Evolutionary conservation across 2,888 invertebrate species (phyloP), one percentile per base, ranked within the genome.

Genomic region (Girardia tigrina): DNA sequence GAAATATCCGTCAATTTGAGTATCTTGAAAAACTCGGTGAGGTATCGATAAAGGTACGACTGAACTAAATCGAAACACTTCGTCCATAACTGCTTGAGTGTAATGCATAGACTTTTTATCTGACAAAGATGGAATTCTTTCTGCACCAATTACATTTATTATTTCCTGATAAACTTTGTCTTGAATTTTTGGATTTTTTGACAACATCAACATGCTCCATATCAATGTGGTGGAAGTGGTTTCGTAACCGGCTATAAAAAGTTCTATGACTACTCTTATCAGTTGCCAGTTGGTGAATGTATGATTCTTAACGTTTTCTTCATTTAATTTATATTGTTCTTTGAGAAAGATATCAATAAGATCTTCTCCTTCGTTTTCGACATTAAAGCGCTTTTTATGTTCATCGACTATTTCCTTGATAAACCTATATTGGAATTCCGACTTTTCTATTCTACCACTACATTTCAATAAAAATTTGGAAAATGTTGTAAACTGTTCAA

Each of bases 11-110:
- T 56, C 56, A 8, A 56, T n/a, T 56, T 56, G 20, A 1, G 77
- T 20, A 20, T 28, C 28, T 71, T 77, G 56, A 26, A 77, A 42
- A 4, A 36, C 56, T 29, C 28, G 8, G 28, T 71, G 76, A n/a
- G 28, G 23, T 6, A 77, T 56, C 27, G 75, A 69, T 20, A 77
- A 75, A 20, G 82, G 82, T n/a, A 82, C 79, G 71, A 83, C 81
- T 71, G 81, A 82, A 74, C 80, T 82, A 14, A 81, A 77, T 27
- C 83, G 79, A 77, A 83, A 81, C 28, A 82, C 80, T 76, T 82
- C 82, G 77, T 79, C 56, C 73, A 80, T 75, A n/a, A 78, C 75
- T 0, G 79, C 78, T 28, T 77, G 74, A 12, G 78, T 75, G 71
- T 76, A 78, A 1, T 77, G 79, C 20, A 78, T 70, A 2, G 73